phyloP scores from a whole-genome alignment of 2,797 vertebrate species.

The Sebastes oblongus region DNA sequence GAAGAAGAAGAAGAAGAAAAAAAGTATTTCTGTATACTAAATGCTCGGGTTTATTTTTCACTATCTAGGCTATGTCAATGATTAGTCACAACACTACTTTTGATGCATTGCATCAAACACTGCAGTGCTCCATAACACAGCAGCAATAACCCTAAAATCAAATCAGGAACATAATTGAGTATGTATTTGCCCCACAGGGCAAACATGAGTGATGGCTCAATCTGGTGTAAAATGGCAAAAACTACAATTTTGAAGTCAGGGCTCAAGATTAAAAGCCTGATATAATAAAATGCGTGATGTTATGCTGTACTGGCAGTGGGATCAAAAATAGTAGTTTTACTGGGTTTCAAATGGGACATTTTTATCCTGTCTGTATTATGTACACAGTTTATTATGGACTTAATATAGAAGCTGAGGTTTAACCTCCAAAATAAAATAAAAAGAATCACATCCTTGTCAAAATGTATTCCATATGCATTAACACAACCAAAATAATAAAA shows the following conservation, averaged over 20 bases:
- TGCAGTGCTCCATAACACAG: not conserved
- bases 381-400: not conserved
- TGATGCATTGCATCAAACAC: not conserved
- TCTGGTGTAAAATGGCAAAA: not conserved
- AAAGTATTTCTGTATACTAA: not conserved
- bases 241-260: not conserved
- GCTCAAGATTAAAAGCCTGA: not conserved
- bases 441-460: not conserved
- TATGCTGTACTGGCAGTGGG: not conserved
- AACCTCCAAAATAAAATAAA: not conserved
- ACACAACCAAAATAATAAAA: not conserved
- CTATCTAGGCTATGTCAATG: not conserved
- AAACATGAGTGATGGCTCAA: not conserved
- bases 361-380: not conserved
- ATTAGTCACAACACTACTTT: not conserved
- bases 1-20: not conserved
- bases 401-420: not conserved
- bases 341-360: not conserved
- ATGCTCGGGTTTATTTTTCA: not conserved
- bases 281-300: not conserved
- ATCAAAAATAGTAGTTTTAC: not conserved
- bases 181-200: not conserved
- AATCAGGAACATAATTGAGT: not conserved
- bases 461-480: not conserved
- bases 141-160: not conserved